Percentiles rank a stretch among this genome's conserved stretches.
These are phyloP conservation scores for Chrysogorgia sp. DNA, from an alignment of 92 coral and sea anemone species.

Conservation along the genomic window DNA sequence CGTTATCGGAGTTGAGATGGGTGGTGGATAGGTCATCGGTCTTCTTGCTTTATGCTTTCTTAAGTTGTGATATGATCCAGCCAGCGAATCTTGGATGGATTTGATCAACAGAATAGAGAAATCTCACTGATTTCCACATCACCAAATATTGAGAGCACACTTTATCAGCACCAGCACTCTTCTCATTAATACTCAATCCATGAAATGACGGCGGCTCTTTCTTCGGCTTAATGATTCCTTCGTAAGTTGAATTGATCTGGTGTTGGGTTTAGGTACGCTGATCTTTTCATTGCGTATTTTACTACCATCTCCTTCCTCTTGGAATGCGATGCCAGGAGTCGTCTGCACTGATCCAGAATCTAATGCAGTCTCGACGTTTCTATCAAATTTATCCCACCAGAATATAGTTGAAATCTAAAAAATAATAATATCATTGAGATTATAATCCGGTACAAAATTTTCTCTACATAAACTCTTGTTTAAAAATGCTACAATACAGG, in stretches of 20 bases:
- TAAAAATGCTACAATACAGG: too few species aligned
- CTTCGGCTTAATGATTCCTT: constrained; percentile 11
- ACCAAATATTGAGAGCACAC: not conserved
- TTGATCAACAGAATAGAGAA: not conserved
- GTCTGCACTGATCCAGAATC: constrained; percentile 42
- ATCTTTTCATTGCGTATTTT: constrained; percentile 1
- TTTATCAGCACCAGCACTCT: not conserved
- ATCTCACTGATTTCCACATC: constrained; percentile 27
- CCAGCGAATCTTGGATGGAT: constrained; percentile 23
- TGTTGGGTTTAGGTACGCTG: constrained; percentile 32
- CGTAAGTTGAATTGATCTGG: not conserved
- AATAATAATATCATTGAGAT: too few species aligned
- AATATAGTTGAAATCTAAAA: too few species aligned
- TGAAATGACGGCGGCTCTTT: constrained; percentile 14
- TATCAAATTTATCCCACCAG: constrained; percentile 27
- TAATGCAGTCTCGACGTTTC: constrained; percentile 10
- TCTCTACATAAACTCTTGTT: too few species aligned
- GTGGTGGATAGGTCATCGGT: constrained; percentile 32
- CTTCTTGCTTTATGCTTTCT: constrained; percentile 10
- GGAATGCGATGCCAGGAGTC: constrained; percentile 51
- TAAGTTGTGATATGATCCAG: not conserved
- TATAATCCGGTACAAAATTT: too few species aligned
- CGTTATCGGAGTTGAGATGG: constrained; percentile 9
- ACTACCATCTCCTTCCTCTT: constrained; percentile 19
- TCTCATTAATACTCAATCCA: not conserved